These are phyloP conservation scores for Hippocampus kuda DNA, from an alignment of 2,797 vertebrate species.

Conservation along the genomic window DNA sequence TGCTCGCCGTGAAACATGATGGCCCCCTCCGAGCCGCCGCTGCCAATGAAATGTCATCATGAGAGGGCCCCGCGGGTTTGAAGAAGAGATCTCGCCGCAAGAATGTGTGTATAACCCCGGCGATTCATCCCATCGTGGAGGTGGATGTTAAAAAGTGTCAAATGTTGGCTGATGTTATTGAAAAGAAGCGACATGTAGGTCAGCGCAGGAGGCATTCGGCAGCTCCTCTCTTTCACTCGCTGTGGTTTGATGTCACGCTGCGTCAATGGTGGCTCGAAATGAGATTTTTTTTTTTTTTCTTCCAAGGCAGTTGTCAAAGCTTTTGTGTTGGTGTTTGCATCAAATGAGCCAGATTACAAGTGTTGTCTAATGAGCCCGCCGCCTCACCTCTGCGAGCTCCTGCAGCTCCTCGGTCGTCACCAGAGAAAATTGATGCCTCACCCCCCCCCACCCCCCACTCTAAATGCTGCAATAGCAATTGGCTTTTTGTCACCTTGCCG, in stretches of 20 bases:
- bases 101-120: neutral
- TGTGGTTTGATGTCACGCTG: constrained; percentile 1
- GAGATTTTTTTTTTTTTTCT: neutral
- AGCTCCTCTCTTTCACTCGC: constrained; percentile 13
- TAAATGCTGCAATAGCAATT: neutral
- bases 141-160: constrained; percentile 6
- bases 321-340: neutral
- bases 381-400: neutral
- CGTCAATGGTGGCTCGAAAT: neutral
- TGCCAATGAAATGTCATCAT: constrained; percentile 1
- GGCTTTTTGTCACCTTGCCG: neutral
- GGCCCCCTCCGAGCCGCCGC: neutral
- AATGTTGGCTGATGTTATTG: constrained; percentile 5
- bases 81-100: neutral
- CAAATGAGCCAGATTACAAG: neutral
- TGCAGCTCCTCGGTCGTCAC: neutral
- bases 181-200: constrained; percentile 14
- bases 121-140: neutral
- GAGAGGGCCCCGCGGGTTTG: constrained; percentile 2
- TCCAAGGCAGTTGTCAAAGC: neutral
- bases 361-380: constrained; percentile 1
- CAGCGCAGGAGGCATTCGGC: constrained; percentile 10
- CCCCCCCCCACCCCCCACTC: too few relatives aligned
- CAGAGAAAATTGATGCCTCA: too few relatives aligned
- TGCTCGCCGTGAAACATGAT: neutral